These are phyloP conservation scores for Euphonia xanthogaster DNA, from an alignment of 2,797 vertebrate species.

Conservation along the genomic window DNA sequence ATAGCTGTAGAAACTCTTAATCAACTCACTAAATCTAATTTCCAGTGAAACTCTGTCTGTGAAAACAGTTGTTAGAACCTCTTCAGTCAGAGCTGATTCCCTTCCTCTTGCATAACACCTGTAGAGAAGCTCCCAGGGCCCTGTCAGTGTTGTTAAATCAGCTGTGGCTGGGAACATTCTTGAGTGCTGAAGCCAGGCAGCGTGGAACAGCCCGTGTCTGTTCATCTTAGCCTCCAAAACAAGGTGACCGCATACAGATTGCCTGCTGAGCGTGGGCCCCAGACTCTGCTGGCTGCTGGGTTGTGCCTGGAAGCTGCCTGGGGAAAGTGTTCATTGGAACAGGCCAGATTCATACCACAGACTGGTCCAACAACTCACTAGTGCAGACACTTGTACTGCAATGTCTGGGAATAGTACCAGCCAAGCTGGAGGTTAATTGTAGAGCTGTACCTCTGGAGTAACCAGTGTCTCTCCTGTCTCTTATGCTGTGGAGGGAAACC, in stretches of 20 bases:
- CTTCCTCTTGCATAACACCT: neutral
- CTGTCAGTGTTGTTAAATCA: neutral
- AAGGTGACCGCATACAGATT: neutral
- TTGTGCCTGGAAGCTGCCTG: neutral
- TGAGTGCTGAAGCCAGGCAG: neutral
- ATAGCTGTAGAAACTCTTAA: neutral
- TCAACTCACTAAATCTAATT: neutral
- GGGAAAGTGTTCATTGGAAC: neutral
- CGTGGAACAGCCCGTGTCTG: fast-evolving
- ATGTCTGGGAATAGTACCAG: neutral
- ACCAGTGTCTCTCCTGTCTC: neutral
- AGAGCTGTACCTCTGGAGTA: neutral
- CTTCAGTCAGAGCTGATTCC: neutral
- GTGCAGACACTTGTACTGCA: neutral
- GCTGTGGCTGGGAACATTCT: neutral
- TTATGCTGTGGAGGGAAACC: neutral
- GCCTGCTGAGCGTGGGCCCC: fast-evolving
- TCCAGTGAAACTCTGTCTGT: neutral
- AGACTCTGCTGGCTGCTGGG: neutral
- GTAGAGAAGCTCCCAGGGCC: neutral
- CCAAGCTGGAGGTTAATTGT: neutral
- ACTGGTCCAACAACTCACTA: neutral
- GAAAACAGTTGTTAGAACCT: neutral
- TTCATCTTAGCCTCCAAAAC: neutral
- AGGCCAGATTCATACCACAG: neutral